Evolutionary conservation across 2,888 invertebrate genomes (phyloP).

Genomic region (Sminthurides aquaticus): DNA sequence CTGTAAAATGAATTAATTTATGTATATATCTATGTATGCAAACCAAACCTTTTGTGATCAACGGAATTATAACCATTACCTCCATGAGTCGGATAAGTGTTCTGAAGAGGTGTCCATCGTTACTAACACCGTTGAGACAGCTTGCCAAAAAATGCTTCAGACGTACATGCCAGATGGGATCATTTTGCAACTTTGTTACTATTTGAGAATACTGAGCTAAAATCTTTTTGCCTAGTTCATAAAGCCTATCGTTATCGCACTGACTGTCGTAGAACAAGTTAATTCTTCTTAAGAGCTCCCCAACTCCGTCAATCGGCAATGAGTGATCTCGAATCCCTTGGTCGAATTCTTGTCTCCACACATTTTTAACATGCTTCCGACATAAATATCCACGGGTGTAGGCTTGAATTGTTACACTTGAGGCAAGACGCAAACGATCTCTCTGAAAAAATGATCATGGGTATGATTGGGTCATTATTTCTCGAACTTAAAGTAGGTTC

Average conservation of each 20-base stretch:
- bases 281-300: slow-evolving; percentile 28
- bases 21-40: no score
- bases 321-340: not conserved
- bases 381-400: slow-evolving; percentile 66
- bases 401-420: slow-evolving; percentile 62
- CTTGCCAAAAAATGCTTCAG: slow-evolving; percentile 18
- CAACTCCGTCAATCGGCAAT: slow-evolving; percentile 21
- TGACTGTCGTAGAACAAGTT: slow-evolving; percentile 29
- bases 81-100: slow-evolving; percentile 31
- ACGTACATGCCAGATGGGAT: slow-evolving; percentile 18
- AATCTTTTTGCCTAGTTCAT: slow-evolving; percentile 20
- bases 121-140: slow-evolving; percentile 21
- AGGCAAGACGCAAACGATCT: slow-evolving; percentile 51
- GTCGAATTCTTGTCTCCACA: slow-evolving; percentile 65
- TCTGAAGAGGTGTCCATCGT: slow-evolving; percentile 12
- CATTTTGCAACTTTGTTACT: slow-evolving; percentile 6
- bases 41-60: no score
- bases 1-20: slow-evolving; percentile 8
- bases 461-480: no score
- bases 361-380: slow-evolving; percentile 60
- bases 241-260: slow-evolving; percentile 19
- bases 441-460: slow-evolving; percentile 45
- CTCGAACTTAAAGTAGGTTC: no score
- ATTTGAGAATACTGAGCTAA: slow-evolving; percentile 2
- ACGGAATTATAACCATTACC: slow-evolving; percentile 19